Evolutionary conservation across 2,888 invertebrate genomes (phyloP).

Genomic region (Caenorhabditis sp.): DNA sequence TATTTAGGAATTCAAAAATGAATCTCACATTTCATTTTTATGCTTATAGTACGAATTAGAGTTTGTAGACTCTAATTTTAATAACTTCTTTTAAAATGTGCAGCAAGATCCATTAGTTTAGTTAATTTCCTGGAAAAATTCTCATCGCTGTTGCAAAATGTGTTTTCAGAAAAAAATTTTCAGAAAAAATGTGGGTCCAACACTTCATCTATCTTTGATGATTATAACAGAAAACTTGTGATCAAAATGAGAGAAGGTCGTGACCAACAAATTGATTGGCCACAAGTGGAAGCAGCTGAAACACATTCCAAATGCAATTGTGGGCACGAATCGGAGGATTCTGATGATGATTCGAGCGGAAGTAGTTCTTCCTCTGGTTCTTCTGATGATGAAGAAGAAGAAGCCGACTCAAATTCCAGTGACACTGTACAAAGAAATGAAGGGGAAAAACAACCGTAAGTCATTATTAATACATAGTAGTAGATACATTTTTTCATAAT

Average conservation of each 20-base stretch:
- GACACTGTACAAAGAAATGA: too few species aligned
- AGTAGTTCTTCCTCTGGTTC: background rate
- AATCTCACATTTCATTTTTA: too few species aligned
- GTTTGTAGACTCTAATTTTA: too few species aligned
- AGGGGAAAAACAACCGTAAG: too few species aligned
- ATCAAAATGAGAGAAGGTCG: slow-evolving; percentile 1
- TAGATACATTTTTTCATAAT: too few species aligned
- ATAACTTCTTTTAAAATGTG: too few species aligned
- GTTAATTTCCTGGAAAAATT: too few species aligned
- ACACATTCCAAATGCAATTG: slow-evolving; percentile 12
- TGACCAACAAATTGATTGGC: slow-evolving; percentile 9
- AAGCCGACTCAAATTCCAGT: background rate
- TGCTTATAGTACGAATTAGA: too few species aligned
- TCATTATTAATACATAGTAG: too few species aligned
- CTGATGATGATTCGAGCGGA: background rate
- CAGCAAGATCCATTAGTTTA: too few species aligned
- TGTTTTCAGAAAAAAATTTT: slow-evolving; percentile 3
- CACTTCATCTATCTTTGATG: background rate
- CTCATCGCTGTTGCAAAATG: too few species aligned
- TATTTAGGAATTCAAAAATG: too few species aligned
- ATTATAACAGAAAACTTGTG: slow-evolving; percentile 8
- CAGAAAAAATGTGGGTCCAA: slow-evolving; percentile 7
- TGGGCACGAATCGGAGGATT: background rate
- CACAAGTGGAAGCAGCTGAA: slow-evolving; percentile 11
- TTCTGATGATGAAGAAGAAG: slow-evolving; percentile 5